These are phyloP conservation scores for Aphelenchoides avenae DNA, from an alignment of 1,140 invertebrate species.

Conservation along the genomic window DNA sequence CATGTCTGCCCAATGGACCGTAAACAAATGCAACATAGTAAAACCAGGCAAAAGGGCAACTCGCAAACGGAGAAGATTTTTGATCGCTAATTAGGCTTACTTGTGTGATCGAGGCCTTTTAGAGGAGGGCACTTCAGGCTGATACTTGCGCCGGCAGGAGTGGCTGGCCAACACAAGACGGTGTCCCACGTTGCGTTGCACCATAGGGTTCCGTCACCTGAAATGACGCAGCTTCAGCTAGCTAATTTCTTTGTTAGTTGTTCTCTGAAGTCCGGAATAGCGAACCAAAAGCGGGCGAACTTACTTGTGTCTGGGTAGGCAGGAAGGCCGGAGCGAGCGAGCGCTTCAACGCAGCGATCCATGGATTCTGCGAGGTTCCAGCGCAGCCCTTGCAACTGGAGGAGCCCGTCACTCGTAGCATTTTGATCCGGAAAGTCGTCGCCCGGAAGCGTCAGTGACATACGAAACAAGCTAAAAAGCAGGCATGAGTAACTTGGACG, in stretches of 20 bases:
- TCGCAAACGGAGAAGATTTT: no score
- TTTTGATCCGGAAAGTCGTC: no score
- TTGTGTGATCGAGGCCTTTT: slow-evolving; percentile 69
- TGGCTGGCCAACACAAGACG: slow-evolving; percentile 74
- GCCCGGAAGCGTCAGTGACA: no score
- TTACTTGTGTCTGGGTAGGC: neutral
- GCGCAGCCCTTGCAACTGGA: slow-evolving; percentile 19
- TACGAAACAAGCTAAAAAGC: no score
- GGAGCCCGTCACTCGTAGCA: slow-evolving; percentile 22
- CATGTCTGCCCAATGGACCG: no score
- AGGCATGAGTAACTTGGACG: no score
- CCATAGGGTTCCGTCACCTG: slow-evolving; percentile 45
- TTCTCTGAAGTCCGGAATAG: no score
- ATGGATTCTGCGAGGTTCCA: slow-evolving; percentile 32
- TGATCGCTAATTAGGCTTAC: slow-evolving; percentile 69
- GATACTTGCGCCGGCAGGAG: slow-evolving; percentile 66
- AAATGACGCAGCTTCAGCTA: no score
- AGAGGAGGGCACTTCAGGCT: slow-evolving; percentile 69
- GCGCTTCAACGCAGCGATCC: slow-evolving; percentile 22
- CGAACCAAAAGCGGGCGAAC: no score
- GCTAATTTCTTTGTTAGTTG: no score
- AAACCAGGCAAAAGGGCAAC: no score
- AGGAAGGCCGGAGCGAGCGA: slow-evolving; percentile 8
- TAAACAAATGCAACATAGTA: no score
- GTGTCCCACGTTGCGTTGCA: slow-evolving; percentile 71